A percentile compares a stretch with the other conserved stretches of the same genome.
phyloP scores from a whole-genome alignment of 92 coral and sea anemone species.

The Nematostella vectensis region DNA sequence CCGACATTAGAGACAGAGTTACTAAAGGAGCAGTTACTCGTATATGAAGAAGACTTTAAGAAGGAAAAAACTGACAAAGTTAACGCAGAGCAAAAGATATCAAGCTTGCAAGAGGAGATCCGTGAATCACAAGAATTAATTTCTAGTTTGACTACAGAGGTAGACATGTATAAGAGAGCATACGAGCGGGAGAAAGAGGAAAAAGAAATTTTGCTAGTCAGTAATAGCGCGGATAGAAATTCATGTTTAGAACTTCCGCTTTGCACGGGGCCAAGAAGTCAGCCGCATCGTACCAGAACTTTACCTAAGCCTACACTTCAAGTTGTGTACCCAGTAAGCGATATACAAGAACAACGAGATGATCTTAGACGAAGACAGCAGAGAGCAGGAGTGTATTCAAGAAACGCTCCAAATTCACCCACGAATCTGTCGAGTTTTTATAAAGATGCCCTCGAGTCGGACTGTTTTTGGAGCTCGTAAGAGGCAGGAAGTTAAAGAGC shows the following conservation, averaged over 20 bases:
- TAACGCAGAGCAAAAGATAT: constrained; percentile 55
- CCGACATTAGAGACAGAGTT: constrained; percentile 48
- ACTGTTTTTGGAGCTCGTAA: constrained; percentile 15
- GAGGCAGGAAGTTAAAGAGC: too few species aligned
- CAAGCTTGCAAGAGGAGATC: constrained; percentile 45
- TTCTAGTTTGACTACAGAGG: constrained; percentile 61
- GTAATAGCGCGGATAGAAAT: not conserved
- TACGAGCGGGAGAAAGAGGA: constrained; percentile 66
- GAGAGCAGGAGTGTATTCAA: constrained; percentile 67
- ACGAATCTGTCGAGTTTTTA: not conserved
- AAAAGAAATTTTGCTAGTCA: constrained; percentile 42
- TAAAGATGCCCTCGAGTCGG: not conserved
- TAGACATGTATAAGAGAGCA: constrained; percentile 83
- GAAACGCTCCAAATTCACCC: constrained; percentile 65
- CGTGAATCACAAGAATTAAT: constrained; percentile 75
- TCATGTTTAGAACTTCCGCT: not conserved
- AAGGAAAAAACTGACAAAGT: constrained; percentile 72
- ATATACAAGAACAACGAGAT: constrained; percentile 30
- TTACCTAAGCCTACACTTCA: constrained; percentile 67
- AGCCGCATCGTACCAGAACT: constrained; percentile 6
- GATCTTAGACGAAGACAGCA: constrained; percentile 64
- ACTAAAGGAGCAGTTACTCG: constrained; percentile 55
- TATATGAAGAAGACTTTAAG: constrained; percentile 84
- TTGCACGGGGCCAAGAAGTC: not conserved
- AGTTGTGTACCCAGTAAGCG: constrained; percentile 66